Evolutionary conservation across 2,113 vertebrate species (phyloP), one percentile per base, ranked within the genome.

Genomic region (Ammodytes marinus): DNA sequence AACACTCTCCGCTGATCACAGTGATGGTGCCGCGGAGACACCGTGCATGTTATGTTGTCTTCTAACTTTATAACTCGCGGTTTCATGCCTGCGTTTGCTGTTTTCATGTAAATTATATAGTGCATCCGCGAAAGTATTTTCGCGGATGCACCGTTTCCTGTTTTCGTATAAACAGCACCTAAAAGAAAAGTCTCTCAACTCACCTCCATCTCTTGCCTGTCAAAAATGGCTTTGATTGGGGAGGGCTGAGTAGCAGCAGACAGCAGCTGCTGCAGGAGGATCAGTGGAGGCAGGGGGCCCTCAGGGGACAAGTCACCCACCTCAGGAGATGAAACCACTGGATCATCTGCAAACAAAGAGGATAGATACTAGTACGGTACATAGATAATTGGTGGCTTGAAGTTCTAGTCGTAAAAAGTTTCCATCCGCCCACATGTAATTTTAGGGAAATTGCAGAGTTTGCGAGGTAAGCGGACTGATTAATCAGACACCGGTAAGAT

Each of bases 141-240:
- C n/a, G n/a, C n/a, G n/a, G n/a, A n/a, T n/a, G n/a, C n/a, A n/a
- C n/a, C 27, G 27, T 27, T 27, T 27, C 27, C 1, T 27, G 27
- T 27, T 27, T 27, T 27, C 27, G 27, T 27, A 27, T 27, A 27
- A 27, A 27, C 27, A 27, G 27, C 27, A 27, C 27, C 27, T 27
- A 27, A 27, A 27, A 75, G 15, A 15, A 42, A 35, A 2, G 2
- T 47, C 0, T 4, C 9, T 8, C 1, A 19, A 59, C 90, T 81
- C 94, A 99, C 98, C 97, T 99, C 98, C 81, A 99, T 96, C 84
- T 99, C 98, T 59, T 97, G 98, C 66, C 97, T 95, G 88, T 99
- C 96, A 91, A 99, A 99, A 80, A 99, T 96, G 76, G 97, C 98
- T 94, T 99, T 99, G 89, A 99, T 97, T 1, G 98, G 97, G 0